Base-by-base conservation (phyloP, 1,140 invertebrate species). In the Trigoniulus corallinus region DNA sequence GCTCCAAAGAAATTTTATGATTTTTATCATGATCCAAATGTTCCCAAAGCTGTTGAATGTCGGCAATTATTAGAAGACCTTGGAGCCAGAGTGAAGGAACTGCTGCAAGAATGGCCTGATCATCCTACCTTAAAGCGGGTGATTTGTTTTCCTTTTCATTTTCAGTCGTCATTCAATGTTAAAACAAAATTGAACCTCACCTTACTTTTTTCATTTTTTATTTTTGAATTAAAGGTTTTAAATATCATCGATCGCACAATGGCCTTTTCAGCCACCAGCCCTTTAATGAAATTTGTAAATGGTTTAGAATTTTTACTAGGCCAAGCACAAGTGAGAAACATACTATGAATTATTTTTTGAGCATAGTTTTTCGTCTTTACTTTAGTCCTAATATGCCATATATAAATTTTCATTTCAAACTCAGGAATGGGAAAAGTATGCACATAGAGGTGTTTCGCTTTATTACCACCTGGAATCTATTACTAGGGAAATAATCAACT, bases 381-480 rank as follows among this genome's bases (percentile, higher is more conserved):
- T 47, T 18, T 15, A 46, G 15, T 12, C 15, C 20, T 13, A 37
- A 37, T n/a, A n/a, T n/a, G n/a, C 24, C 45, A 25, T 53, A 23
- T 27, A 24, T 27, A 39, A 50, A 13, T 47, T 45, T 26, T 37
- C 22, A 43, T 34, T 42, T 43, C 46, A 26, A 56, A 71, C 83
- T 40, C 74, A 91, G 54, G 80, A 91, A 55, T 97, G 92, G 93
- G 88, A 96, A 64, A 78, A 80, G 58, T 84, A 88, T 60, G 89
- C 92, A 0, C 85, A 89, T 57, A 78, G 74, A 54, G 80, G 79
- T 2, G 87, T 96, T 27, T 88, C 84, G 52, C 64, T 99, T 59
- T 70, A 75, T 0, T 71, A 77, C 0, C 70, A 85, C 51, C 73
- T 85, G 10, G 63, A 76, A 20, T 68, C 73, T 40, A 66, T 98